Evolutionary conservation across 2,888 invertebrate genomes (phyloP).

Genomic region (Hesperia comma): DNA sequence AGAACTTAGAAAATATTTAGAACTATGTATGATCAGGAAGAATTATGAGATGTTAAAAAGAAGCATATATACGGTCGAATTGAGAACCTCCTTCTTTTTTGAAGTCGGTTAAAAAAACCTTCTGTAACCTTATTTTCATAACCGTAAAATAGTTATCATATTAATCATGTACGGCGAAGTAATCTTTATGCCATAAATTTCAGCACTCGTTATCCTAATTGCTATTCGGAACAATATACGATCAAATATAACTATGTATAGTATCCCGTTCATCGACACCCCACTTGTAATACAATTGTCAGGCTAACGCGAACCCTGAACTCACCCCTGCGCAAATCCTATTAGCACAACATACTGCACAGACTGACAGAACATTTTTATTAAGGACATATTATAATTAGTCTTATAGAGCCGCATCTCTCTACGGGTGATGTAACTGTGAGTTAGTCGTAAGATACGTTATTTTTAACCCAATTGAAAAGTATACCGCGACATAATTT

Average conservation of each 20-base stretch:
- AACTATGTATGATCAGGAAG: no score
- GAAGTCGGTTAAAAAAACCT: no score
- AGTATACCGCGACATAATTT: neutral
- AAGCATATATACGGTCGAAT: no score
- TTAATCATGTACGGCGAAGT: no score
- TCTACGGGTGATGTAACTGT: neutral
- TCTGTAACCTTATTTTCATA: no score
- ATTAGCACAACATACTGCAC: conserved; percentile 13
- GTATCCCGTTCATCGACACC: conserved; percentile 3
- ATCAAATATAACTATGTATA: neutral
- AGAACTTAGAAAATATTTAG: no score
- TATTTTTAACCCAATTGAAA: neutral
- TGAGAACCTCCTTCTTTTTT: no score
- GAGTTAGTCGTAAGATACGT: neutral
- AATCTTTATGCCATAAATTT: no score
- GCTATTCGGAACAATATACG: no score
- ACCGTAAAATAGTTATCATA: no score
- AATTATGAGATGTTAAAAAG: no score
- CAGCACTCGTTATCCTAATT: no score
- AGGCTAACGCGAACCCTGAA: conserved; percentile 10
- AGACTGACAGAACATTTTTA: neutral
- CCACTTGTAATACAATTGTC: conserved; percentile 24
- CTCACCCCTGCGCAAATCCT: conserved; percentile 20
- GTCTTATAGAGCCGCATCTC: neutral
- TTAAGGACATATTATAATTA: neutral